Percentiles rank a stretch among this genome's conserved stretches.
phyloP scores from a whole-genome alignment of 2,797 vertebrate species.

The Schizothorax lantsangensis region DNA sequence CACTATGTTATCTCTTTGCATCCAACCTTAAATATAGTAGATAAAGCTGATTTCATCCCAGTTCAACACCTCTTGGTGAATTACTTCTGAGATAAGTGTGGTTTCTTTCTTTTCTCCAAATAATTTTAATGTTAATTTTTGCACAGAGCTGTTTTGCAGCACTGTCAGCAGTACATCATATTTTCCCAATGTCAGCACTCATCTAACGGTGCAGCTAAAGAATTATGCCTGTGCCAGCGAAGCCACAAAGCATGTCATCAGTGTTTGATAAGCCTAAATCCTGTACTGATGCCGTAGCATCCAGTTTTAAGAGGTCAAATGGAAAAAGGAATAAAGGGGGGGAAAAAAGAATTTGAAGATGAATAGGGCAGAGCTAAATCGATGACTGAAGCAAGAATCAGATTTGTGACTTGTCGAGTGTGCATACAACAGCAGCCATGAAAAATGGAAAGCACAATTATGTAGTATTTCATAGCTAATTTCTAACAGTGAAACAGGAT shows the following conservation, averaged over 20 bases:
- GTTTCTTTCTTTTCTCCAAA: neutral
- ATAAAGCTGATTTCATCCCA: neutral
- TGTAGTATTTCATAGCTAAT: conserved; percentile 4
- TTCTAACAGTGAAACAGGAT: neutral
- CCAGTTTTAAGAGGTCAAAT: conserved; percentile 70
- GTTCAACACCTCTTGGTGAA: neutral
- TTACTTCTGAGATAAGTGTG: neutral
- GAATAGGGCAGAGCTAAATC: conserved; percentile 63
- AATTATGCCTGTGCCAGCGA: conserved; percentile 59
- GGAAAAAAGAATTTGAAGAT: conserved; percentile 32
- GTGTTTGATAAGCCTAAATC: conserved; percentile 73
- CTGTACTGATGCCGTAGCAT: conserved; percentile 57
- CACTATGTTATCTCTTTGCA: neutral
- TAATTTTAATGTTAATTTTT: conserved; percentile 63
- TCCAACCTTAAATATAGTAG: neutral
- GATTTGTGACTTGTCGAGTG: conserved; percentile 64
- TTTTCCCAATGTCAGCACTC: conserved; percentile 57
- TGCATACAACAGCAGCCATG: conserved; percentile 34
- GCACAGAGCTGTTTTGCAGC: conserved; percentile 59
- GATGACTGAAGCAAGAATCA: conserved; percentile 67
- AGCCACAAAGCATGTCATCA: conserved; percentile 71
- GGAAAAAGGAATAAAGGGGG: conserved; percentile 48
- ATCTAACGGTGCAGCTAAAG: conserved; percentile 64
- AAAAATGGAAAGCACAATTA: conserved; percentile 15
- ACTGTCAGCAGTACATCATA: conserved; percentile 59